These are phyloP conservation scores for Eubasilissa regina DNA, from an alignment of 1,140 invertebrate species.

Conservation along the genomic window DNA sequence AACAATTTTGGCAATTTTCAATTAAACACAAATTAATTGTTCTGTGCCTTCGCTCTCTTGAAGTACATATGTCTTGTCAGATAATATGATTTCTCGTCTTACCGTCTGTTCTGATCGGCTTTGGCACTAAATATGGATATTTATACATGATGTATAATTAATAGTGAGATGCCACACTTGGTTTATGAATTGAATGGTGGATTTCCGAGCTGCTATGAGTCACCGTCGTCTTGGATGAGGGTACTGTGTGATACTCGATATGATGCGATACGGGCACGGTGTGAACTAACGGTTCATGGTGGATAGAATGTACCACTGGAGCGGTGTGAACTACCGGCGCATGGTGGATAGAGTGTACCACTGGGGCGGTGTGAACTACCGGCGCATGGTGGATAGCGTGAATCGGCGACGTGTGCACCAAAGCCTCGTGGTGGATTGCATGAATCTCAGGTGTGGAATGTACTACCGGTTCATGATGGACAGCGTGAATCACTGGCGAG, in stretches of 20 bases:
- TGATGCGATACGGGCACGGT: slow-evolving; percentile 14
- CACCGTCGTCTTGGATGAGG: slow-evolving; percentile 13
- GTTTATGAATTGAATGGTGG: background rate
- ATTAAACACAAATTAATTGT: too few species aligned
- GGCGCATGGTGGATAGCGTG: slow-evolving; percentile 66
- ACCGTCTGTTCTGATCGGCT: too few species aligned
- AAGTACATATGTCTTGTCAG: too few species aligned
- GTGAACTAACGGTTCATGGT: background rate
- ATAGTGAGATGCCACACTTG: background rate
- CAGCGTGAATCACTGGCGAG: slow-evolving; percentile 36
- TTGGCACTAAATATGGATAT: too few species aligned
- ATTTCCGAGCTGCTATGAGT: slow-evolving; percentile 18
- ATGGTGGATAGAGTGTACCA: slow-evolving; percentile 70
- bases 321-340: slow-evolving; percentile 61
- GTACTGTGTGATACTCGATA: background rate
- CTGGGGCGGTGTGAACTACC: slow-evolving; percentile 65
- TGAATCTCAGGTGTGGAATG: slow-evolving; percentile 64
- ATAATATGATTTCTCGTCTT: too few species aligned
- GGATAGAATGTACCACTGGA: slow-evolving; percentile 62
- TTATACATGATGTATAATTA: too few species aligned
- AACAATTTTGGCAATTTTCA: too few species aligned
- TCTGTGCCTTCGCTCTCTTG: too few species aligned
- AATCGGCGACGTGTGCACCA: slow-evolving; percentile 64
- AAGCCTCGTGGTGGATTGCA: slow-evolving; percentile 51
- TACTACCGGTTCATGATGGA: slow-evolving; percentile 41